These are phyloP conservation scores for Parotocinclus haroldoi DNA, from an alignment of 2,797 vertebrate species.

Conservation along the genomic window DNA sequence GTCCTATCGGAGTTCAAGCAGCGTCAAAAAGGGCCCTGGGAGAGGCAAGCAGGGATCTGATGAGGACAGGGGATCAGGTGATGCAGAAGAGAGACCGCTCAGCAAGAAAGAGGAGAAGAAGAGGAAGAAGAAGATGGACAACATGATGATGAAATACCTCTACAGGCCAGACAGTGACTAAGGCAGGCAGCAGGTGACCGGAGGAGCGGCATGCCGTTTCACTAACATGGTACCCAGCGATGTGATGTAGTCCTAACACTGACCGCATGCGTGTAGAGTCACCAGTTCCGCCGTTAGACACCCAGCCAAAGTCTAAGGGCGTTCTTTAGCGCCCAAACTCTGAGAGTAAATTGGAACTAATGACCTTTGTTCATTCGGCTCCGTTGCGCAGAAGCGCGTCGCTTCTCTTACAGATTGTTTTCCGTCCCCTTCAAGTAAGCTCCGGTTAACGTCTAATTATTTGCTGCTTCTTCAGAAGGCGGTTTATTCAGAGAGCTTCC, in stretches of 20 bases:
- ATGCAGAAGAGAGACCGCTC: constrained; percentile 38
- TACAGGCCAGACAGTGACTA: constrained; percentile 95
- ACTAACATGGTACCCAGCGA: constrained; percentile 55
- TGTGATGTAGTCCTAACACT: constrained; percentile 42
- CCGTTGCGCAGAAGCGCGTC: constrained; percentile 14
- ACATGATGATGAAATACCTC: constrained; percentile 94
- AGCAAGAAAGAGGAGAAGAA: constrained; percentile 82
- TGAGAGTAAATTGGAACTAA: constrained; percentile 17
- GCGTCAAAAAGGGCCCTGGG: constrained; percentile 79
- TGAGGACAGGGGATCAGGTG: constrained; percentile 46
- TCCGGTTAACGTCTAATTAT: constrained; percentile 32
- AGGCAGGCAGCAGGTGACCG: constrained; percentile 75
- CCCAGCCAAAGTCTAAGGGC: not conserved
- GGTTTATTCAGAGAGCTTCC: constrained; percentile 34
- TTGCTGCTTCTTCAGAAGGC: constrained; percentile 26
- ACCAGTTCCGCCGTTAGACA: not conserved
- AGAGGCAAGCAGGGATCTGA: constrained; percentile 37
- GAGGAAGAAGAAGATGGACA: constrained; percentile 88
- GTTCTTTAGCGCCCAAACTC: constrained; percentile 4
- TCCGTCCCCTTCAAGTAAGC: constrained; percentile 23
- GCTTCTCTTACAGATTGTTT: constrained; percentile 23
- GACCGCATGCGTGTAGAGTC: constrained; percentile 30
- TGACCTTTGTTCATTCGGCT: constrained; percentile 12
- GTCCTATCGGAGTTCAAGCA: constrained; percentile 87
- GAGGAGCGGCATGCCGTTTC: constrained; percentile 65